Percentiles rank a stretch among this genome's conserved stretches.
phyloP scores from a whole-genome alignment of 2,888 invertebrate species.

The Molorchus minor region DNA sequence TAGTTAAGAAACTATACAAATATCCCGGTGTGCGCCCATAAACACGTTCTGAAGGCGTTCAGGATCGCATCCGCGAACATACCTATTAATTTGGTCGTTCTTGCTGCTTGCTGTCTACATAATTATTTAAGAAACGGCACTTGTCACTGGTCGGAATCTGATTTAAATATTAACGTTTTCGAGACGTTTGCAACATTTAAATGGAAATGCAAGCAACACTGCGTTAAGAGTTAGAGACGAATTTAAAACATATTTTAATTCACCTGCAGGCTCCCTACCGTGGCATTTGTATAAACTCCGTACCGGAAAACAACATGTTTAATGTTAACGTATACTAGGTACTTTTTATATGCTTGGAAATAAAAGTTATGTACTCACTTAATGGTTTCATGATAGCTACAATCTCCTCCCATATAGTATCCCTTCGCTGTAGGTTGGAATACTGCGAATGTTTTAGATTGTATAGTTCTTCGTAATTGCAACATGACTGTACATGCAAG shows the following conservation, averaged over 20 bases:
- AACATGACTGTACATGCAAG: background rate
- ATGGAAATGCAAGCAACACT: conserved; percentile 6
- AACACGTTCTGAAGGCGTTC: too few relatives aligned
- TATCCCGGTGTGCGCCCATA: too few relatives aligned
- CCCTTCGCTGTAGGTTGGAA: conserved; percentile 3
- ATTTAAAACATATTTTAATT: conserved; percentile 11
- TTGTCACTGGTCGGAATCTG: conserved; percentile 14
- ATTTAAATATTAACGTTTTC: conserved; percentile 11
- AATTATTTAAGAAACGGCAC: conserved; percentile 14
- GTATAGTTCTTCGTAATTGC: conserved; percentile 8
- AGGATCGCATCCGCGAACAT: too few relatives aligned
- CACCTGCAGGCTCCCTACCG: conserved; percentile 6
- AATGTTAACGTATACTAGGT: background rate
- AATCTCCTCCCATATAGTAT: conserved; percentile 10
- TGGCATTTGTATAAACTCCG: background rate
- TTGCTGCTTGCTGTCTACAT: conserved; percentile 14
- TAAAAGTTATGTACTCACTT: background rate
- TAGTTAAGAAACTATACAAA: too few relatives aligned
- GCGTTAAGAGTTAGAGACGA: conserved; percentile 10
- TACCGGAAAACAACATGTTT: background rate
- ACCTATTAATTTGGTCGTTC: conserved; percentile 11
- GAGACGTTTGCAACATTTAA: conserved; percentile 9
- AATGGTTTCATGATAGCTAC: conserved; percentile 5
- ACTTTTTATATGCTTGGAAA: background rate
- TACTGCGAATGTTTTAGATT: background rate